A percentile compares a stretch with the other conserved stretches of the same genome.
phyloP scores from a whole-genome alignment of 2,113 vertebrate genomes.

The Sula dactylatra region DNA sequence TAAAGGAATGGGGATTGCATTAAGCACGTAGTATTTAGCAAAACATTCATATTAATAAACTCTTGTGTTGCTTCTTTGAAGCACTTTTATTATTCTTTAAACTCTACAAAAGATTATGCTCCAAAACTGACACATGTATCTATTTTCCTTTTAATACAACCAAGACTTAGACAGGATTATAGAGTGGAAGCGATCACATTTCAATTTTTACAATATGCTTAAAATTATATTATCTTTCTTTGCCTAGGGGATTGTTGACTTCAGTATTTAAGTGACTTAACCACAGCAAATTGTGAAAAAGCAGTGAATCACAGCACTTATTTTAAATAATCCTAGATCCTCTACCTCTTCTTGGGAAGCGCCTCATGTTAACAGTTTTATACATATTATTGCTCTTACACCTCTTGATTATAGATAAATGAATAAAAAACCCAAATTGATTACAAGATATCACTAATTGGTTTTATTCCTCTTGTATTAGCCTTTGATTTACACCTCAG shows the following conservation, averaged over 20 bases:
- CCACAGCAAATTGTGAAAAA: slow-evolving; percentile 70
- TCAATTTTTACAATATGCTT: slow-evolving; percentile 62
- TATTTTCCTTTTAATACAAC: slow-evolving; percentile 49
- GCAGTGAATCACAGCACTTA: slow-evolving; percentile 77
- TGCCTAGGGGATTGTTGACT: slow-evolving; percentile 52
- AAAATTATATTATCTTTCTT: slow-evolving; percentile 66
- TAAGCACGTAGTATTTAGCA: slow-evolving; percentile 76
- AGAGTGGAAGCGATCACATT: slow-evolving; percentile 55
- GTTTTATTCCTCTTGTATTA: slow-evolving; percentile 46
- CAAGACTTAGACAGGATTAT: slow-evolving; percentile 50
- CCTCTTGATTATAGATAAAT: not conserved
- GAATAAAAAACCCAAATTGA: not conserved
- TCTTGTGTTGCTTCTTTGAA: slow-evolving; percentile 55
- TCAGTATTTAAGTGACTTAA: slow-evolving; percentile 71
- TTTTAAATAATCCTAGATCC: slow-evolving; percentile 56
- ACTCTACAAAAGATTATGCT: slow-evolving; percentile 43
- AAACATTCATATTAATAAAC: slow-evolving; percentile 69
- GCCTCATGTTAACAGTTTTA: not conserved
- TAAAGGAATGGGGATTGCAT: slow-evolving; percentile 74
- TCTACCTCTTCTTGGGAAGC: not conserved
- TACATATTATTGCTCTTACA: not conserved
- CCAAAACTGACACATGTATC: slow-evolving; percentile 47
- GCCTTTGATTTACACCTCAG: slow-evolving; percentile 71
- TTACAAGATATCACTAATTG: not conserved
- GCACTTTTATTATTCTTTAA: slow-evolving; percentile 61